Percentiles rank a stretch among this genome's conserved stretches.
Evolutionary conservation across 2,113 vertebrate genomes (phyloP).

Genomic region (Willisornis vidua): DNA sequence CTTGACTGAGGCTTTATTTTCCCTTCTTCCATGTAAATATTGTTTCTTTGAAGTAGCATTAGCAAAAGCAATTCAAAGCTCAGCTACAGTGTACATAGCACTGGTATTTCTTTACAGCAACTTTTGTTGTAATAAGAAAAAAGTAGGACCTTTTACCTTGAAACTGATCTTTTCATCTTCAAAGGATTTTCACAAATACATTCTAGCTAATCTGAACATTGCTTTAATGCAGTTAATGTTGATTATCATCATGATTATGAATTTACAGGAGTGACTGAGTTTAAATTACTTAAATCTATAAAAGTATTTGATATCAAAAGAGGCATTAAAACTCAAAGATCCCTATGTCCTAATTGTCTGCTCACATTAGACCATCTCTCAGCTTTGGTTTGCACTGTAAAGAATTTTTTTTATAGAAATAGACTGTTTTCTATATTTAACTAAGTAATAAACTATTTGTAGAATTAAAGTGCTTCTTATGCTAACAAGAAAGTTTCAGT

Average conservation of each 20-base stretch:
- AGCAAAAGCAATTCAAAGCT: background rate
- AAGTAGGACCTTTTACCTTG: background rate
- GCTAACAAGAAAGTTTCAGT: background rate
- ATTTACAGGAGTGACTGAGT: background rate
- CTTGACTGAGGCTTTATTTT: background rate
- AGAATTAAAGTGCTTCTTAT: background rate
- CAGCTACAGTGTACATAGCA: background rate
- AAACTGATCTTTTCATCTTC: constrained; percentile 42
- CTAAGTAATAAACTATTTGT: background rate
- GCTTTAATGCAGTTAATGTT: background rate
- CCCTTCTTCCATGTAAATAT: background rate
- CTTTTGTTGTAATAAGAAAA: background rate
- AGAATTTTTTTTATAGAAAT: background rate
- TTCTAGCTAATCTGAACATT: background rate
- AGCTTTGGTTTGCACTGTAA: background rate
- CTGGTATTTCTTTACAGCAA: background rate
- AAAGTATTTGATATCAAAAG: background rate
- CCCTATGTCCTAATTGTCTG: background rate
- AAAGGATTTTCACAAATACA: constrained; percentile 2
- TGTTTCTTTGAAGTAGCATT: constrained; percentile 34
- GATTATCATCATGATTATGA: background rate
- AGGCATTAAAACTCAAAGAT: background rate
- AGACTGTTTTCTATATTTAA: background rate
- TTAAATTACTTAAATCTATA: background rate
- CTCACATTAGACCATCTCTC: background rate